Conservation (phyloP, 2,113 vertebrate species). For the Psittacus erithacus region DNA sequence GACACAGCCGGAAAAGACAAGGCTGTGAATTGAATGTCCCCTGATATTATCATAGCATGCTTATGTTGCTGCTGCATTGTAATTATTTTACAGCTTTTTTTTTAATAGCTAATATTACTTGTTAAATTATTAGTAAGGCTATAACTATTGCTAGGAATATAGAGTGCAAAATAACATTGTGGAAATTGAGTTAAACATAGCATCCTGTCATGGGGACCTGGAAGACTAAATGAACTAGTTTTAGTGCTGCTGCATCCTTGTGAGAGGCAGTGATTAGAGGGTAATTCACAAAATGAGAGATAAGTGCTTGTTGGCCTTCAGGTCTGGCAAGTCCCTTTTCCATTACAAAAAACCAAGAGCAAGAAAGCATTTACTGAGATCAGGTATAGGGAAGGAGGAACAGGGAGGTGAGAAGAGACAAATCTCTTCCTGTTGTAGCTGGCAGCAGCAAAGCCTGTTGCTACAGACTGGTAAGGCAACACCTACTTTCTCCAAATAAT, state of each 20-base stretch:
- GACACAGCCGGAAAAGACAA: not conserved
- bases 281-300: not conserved
- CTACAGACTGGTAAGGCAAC: not conserved
- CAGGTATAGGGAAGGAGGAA: not conserved
- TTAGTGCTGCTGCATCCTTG: not conserved
- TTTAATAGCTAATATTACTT: not conserved
- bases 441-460: not conserved
- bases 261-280: not conserved
- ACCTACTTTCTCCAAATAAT: not conserved
- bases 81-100: not conserved
- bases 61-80: not conserved
- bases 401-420: not conserved
- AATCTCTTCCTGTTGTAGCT: not conserved
- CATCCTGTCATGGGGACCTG: not conserved
- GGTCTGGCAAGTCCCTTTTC: not conserved
- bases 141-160: not conserved
- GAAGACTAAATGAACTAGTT: not conserved
- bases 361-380: not conserved
- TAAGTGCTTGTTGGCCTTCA: not conserved
- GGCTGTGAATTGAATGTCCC: not conserved
- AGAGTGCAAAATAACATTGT: not conserved
- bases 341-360: not conserved
- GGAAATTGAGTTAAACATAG: not conserved
- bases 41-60: not conserved
- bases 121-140: not conserved